Evolutionary conservation across 2,888 invertebrate species (phyloP), one percentile per base, ranked within the genome.

Genomic region (Conops quadrifasciatus): DNA sequence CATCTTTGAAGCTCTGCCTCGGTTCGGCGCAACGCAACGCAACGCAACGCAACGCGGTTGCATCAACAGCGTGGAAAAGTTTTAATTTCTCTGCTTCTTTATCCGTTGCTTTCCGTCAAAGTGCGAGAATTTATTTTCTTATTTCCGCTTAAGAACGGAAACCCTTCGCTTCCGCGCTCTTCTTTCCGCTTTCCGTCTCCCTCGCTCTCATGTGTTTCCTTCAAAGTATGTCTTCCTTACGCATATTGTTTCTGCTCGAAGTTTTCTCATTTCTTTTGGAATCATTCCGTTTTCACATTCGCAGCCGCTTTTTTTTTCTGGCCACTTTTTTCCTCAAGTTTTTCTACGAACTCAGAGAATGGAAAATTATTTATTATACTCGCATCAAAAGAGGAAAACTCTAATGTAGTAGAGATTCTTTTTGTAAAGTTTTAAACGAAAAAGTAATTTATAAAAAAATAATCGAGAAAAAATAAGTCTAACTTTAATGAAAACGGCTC

Each of bases 61-160:
- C 53, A 19, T n/a, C 13, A 21, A 24, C 53, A 21, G 53, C 13
- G 53, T 21, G 21, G 53, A 19, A 53, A 53, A 53, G n/a, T 53
- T 53, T 53, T 53, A 53, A 53, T 53, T 53, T 53, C 21, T 53
- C 21, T 53, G 4, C 36, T 36, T 36, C 36, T 36, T 36, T 36
- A 24, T 53, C 21, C 53, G 21, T 21, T 53, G 53, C 53, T 53
- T 53, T 21, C 21, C 21, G 19, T 53, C 21, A 53, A 53, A 53
- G 4, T n/a, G 53, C 53, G 7, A 2, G 21, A 53, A 53, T 53
- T 53, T 53, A 53, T 53, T 21, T 53, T 53, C 53, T 21, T 21
- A 15, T 53, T 53, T 21, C 2, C 7, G n/a, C n/a, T 53, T 53
- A 4, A 53, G 53, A 53, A n/a, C n/a, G 21, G 53, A 53, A 9